phyloP scores from a whole-genome alignment of 2,888 invertebrate species.

The Synergus umbraculus region DNA sequence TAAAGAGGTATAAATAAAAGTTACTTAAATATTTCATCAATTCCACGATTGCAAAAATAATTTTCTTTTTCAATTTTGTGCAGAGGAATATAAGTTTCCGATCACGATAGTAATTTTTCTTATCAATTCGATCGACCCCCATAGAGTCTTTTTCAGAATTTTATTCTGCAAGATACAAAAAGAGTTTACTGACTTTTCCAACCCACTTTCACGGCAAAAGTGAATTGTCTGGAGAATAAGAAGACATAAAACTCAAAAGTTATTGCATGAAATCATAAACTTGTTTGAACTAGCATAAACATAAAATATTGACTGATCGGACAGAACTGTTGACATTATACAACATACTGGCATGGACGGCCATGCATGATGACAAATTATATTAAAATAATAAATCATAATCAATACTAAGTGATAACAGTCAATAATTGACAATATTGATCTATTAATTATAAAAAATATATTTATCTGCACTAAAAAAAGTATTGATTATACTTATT shows the following conservation, averaged over 20 bases:
- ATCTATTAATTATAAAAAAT: too few relatives aligned
- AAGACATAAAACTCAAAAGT: slow-evolving; percentile 34
- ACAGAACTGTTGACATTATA: slow-evolving; percentile 9
- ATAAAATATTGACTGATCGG: slow-evolving; percentile 16
- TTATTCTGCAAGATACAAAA: slow-evolving; percentile 23
- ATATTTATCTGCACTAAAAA: neutral
- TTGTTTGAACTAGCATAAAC: neutral
- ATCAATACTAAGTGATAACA: neutral
- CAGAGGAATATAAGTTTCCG: neutral
- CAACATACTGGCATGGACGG: neutral
- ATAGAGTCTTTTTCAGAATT: neutral
- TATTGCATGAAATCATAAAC: slow-evolving; percentile 39
- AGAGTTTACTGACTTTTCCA: slow-evolving; percentile 17
- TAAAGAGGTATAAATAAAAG: too few relatives aligned
- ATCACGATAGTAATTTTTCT: neutral
- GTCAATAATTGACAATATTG: neutral
- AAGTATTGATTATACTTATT: neutral
- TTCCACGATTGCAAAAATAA: neutral
- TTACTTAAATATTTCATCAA: neutral
- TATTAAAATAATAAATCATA: slow-evolving; percentile 3
- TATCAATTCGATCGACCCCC: neutral
- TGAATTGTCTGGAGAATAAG: slow-evolving; percentile 34
- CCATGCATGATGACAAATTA: neutral
- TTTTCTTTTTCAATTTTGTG: neutral
- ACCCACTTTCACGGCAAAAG: slow-evolving; percentile 17